Evolutionary conservation across 2,113 vertebrate species (phyloP), one percentile per base, ranked within the genome.

Genomic region (Antechinus flavipes): DNA sequence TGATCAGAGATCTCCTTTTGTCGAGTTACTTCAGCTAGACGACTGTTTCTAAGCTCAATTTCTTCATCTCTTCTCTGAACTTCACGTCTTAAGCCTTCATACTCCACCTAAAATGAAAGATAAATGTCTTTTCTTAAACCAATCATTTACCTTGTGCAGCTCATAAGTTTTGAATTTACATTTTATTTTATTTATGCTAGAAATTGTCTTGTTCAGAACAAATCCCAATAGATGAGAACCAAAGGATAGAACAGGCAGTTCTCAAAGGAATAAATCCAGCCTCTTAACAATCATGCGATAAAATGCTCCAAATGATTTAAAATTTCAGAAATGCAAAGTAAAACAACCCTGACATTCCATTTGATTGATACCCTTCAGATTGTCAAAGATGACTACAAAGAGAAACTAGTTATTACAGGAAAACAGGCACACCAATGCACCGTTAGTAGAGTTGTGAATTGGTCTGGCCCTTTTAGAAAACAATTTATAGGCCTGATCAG

Each of bases 31-130:
- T 99, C 99, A 3, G 99, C 99, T 96, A 99, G 91, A 97, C 99
- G 99, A 10, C 95, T 98, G 27, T 98, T 98, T 90, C 98, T 97
- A 90, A 99, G 96, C 2, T 98, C 98, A 93, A 98, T 98, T 94
- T 99, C 99, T 95, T 99, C 99, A 2, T 99, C 99, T 97, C 98
- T 99, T 90, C 99, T 98, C 68, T 98, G 99, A 93, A 99, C 93
- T 93, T 99, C 99, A 90, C 99, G 98, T 96, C 99, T 99, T 91
- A 99, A 90, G 0, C 98, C 98, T 98, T 99, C 99, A 97, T 99
- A 99, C 97, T 99, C 68, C 16, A 42, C 19, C 68, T 84, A 16
- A 84, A 84, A 84, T 42, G 19, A 84, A 42, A 84, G n/a, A 0
- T 22, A 84, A n/a, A 76, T n/a, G 14, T 84, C 68, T 42, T 23